Evolutionary conservation across 2,113 vertebrate species (phyloP), one percentile per base, ranked within the genome.

Genomic region (Camarhynchus parvulus): DNA sequence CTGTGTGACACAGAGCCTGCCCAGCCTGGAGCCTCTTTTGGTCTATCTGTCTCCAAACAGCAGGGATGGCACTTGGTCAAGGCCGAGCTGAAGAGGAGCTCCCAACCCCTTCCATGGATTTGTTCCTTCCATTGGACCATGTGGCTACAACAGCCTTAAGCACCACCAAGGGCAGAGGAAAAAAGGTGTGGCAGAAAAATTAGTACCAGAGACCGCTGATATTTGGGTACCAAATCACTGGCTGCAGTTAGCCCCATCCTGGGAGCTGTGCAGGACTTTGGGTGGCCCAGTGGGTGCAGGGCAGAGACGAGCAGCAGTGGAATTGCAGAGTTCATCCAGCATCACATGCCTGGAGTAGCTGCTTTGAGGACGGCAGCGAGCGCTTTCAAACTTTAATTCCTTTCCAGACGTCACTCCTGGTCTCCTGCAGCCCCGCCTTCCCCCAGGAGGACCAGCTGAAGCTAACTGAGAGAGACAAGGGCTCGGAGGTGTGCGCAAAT

Each of bases 341-440:
- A 53, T 73, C 90, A 80, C 72, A 30, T 30, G 64, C 75, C 87
- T 53, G 63, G 67, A 75, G 75, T 52, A 72, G 84, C 66, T 85
- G 90, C 78, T 92, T 47, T 33, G 58, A 90, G 94, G 68, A 70
- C 0, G 1, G 80, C 3, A 1, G 55, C 2, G 76, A 85, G 39
- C 0, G 19, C 68, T 85, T 95, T 95, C 93, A 95, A 96, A 95
- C 67, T 95, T 96, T 87, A 95, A 94, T 95, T 96, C 91, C 94
- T 95, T 79, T 87, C 78, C 0, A 1, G 82, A 93, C 78, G 35
- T 97, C 96, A 93, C 47, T 1, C 0, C 75, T 42, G 2, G 1
- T 83, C 82, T 94, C 50, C 85, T 69, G 46, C 76, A 6, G 70
- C 94, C 69, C 91, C 83, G 67, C 85, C 73, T 88, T 81, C 44